Conservation (phyloP, 2,888 invertebrate species). For the Chironomus tentans region DNA sequence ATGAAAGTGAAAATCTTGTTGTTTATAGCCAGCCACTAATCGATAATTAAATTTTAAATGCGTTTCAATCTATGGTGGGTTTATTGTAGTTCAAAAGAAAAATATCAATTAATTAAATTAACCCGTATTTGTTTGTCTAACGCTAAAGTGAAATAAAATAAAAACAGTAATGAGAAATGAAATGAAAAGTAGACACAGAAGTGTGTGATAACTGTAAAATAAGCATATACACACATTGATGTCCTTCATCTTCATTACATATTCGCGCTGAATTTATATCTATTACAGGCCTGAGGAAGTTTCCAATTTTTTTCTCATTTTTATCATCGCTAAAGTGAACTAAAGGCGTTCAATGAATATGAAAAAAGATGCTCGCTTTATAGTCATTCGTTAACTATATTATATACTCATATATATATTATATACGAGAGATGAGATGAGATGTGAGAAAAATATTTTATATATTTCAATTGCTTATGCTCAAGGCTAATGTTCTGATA, state of each 20-base stretch:
- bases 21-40: not conserved
- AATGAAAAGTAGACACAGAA: not conserved
- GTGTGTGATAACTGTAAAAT: not conserved
- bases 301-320: not conserved
- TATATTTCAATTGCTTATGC: conserved; percentile 1
- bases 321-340: not conserved
- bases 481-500: conserved; percentile 4
- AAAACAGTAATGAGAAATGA: not conserved
- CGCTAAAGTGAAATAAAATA: not conserved
- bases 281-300: not conserved
- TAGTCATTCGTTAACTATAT: not conserved
- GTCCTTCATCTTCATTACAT: not conserved
- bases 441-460: too few species aligned
- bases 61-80: conserved; percentile 23
- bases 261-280: not conserved
- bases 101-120: not conserved
- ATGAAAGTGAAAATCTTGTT: conserved; percentile 17
- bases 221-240: not conserved
- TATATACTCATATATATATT: not conserved
- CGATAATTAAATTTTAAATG: conserved; percentile 4
- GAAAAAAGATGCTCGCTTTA: not conserved
- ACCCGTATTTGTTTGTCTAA: not conserved
- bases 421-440: too few species aligned
- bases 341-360: not conserved
- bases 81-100: not conserved